Evolutionary conservation across 2,113 vertebrate species (phyloP), one percentile per base, ranked within the genome.

Genomic region (Psettodes erumei): DNA sequence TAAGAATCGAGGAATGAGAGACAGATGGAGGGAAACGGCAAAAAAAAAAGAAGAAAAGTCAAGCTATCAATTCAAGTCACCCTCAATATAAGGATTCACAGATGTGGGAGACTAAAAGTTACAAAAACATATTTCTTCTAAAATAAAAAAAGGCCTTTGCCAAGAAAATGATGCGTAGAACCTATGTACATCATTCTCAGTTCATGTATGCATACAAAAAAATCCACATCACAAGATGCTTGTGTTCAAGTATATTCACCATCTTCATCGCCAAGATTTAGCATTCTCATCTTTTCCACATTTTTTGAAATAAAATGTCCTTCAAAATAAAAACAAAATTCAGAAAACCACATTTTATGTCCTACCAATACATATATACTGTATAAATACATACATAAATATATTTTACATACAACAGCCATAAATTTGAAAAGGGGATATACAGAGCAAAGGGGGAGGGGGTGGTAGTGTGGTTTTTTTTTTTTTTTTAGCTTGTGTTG

Each of bases 351-450:
- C 93, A 92, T 94, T 91, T 93, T 88, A 93, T 93, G 91, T 93
- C 86, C 94, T 94, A 94, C 94, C 87, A 93, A 94, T 94, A 94
- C 94, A 94, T 94, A 94, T 94, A 94, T 94, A 94, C 93, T 94
- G 93, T 94, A 94, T 94, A 94, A 94, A 94, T 94, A 94, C 93
- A 92, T 94, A 94, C 93, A 94, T 94, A 94, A 94, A 94, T 94
- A 94, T 94, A 94, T 93, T 94, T 94, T 94, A 94, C 94, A 94
- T 94, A 94, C 93, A 94, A 94, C 93, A 93, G 92, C 93, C 92
- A 94, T 93, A 93, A 92, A 86, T 93, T 93, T 93, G 90, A 93
- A 94, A 94, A 93, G 90, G 92, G 90, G 88, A 92, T 89, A 87
- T 94, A 93, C 91, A 94, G 92, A 93, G 91, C 68, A 87, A 86